Conservation (phyloP, 2,888 invertebrate species). For the Theretra japonica region DNA sequence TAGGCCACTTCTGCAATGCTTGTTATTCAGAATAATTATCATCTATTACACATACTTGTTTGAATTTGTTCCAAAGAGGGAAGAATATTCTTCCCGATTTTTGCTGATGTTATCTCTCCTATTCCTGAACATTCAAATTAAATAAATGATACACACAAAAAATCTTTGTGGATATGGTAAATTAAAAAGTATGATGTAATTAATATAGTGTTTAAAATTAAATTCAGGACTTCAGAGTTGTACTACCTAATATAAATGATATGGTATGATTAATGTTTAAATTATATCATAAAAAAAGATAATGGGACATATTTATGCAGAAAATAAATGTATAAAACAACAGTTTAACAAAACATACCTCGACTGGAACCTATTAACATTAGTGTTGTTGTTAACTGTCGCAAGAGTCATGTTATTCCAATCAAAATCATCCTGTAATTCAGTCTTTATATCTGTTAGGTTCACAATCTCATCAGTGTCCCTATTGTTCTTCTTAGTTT, state of each 20-base stretch:
- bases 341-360: conserved; percentile 64
- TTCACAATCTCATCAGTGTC: conserved; percentile 55
- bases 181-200: conserved; percentile 26
- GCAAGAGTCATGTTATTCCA: conserved; percentile 81
- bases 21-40: conserved; percentile 54
- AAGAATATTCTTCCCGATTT: conserved; percentile 75
- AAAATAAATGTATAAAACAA: neutral
- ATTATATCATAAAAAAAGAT: no score
- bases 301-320: neutral
- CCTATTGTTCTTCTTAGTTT: conserved; percentile 63
- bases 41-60: conserved; percentile 77
- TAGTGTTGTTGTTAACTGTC: conserved; percentile 73
- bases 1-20: conserved; percentile 48
- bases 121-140: conserved; percentile 75
- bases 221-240: neutral
- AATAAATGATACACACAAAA: conserved; percentile 33
- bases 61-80: conserved; percentile 73
- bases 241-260: neutral
- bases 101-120: conserved; percentile 77
- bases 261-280: no score
- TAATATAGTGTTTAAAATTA: neutral
- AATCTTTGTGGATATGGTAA: neutral
- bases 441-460: conserved; percentile 77
- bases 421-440: conserved; percentile 78
- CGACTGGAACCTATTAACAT: conserved; percentile 70